Evolutionary conservation across 1,140 invertebrate species (phyloP).

Genomic region (Pectinophora gossypiella): DNA sequence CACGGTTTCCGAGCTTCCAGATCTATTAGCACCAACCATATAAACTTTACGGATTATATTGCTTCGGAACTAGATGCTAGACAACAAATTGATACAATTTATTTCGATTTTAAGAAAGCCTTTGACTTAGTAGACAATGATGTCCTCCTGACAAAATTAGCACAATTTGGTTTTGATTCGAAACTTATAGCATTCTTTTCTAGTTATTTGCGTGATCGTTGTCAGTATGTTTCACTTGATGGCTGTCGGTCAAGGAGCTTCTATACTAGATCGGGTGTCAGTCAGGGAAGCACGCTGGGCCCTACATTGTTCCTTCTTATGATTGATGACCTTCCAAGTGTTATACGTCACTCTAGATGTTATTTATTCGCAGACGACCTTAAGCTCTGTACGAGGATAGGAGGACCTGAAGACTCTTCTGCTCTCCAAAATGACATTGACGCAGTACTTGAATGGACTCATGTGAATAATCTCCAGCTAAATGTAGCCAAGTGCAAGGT

Average conservation of each 20-base stretch:
- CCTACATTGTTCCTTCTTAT: slow-evolving; percentile 4
- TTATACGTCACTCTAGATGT: neutral
- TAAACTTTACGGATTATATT: neutral
- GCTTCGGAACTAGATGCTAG: neutral
- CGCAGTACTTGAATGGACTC: neutral
- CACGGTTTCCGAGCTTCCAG: no score
- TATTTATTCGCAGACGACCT: slow-evolving; percentile 10
- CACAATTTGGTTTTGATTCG: neutral
- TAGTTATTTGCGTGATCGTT: slow-evolving; percentile 3
- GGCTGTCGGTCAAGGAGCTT: neutral
- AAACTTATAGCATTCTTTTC: slow-evolving; percentile 4
- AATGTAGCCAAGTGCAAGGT: slow-evolving; percentile 10
- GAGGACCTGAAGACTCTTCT: neutral
- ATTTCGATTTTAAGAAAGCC: neutral
- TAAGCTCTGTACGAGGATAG: neutral
- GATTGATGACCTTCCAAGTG: slow-evolving; percentile 7
- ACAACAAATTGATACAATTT: neutral
- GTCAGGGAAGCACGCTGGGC: slow-evolving; percentile 10
- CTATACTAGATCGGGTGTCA: slow-evolving; percentile 7
- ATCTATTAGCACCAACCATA: neutral
- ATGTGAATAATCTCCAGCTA: slow-evolving; percentile 2
- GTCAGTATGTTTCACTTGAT: neutral
- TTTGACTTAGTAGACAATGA: slow-evolving; percentile 7
- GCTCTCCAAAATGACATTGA: slow-evolving; percentile 8
- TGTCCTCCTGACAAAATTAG: neutral